These are phyloP conservation scores for Zalophus californianus DNA, from an alignment of 2,797 vertebrate species.

Conservation along the genomic window DNA sequence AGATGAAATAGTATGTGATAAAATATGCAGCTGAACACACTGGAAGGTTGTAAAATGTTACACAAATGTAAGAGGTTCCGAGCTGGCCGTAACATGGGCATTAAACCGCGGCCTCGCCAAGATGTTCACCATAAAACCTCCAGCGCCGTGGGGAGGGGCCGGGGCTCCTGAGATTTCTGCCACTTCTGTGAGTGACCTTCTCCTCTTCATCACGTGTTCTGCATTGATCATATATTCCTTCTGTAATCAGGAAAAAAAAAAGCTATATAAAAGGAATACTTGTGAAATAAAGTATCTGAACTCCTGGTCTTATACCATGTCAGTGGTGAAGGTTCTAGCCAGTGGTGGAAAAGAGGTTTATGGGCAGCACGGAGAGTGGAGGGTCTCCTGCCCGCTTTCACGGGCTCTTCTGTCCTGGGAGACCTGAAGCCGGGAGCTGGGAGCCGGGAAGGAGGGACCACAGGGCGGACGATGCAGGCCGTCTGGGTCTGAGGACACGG, in stretches of 20 bases:
- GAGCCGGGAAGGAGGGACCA: background rate
- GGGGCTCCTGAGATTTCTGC: background rate
- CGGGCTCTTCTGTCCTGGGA: background rate
- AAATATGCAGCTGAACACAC: slow-evolving; percentile 42
- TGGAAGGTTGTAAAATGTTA: slow-evolving; percentile 35
- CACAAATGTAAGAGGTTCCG: slow-evolving; percentile 17
- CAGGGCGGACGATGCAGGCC: too few species aligned
- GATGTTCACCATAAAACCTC: slow-evolving; percentile 13
- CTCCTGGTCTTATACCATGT: background rate
- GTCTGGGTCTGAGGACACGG: background rate
- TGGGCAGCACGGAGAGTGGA: background rate
- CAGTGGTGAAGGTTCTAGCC: background rate
- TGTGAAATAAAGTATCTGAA: background rate
- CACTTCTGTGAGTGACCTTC: background rate
- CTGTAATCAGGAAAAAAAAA: background rate
- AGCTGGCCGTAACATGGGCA: background rate
- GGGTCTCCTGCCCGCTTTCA: background rate
- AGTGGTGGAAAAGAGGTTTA: background rate
- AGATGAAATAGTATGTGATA: background rate
- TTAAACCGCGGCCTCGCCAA: slow-evolving; percentile 5
- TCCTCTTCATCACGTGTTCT: background rate
- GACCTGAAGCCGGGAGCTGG: background rate
- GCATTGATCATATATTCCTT: background rate
- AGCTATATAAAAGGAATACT: background rate
- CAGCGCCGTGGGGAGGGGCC: background rate